Evolutionary conservation across 2,797 vertebrate species (phyloP).

Genomic region (Propithecus perrieri): DNA sequence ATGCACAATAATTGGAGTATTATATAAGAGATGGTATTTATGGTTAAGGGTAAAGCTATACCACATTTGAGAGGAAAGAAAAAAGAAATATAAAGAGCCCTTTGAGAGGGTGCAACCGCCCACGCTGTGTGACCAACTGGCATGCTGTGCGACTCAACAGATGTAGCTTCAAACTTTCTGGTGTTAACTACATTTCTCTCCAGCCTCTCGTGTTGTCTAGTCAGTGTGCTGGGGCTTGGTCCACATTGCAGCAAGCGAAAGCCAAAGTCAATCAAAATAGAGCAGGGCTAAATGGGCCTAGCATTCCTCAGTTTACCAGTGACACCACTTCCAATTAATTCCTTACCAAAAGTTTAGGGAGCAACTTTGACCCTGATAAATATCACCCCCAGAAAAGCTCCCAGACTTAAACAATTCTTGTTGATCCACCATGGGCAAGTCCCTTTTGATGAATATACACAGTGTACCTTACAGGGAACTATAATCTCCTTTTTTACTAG

Average conservation of each 20-base stretch:
- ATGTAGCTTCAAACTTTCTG: slow-evolving; percentile 53
- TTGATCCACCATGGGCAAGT: background rate
- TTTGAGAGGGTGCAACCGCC: slow-evolving; percentile 51
- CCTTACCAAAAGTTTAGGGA: background rate
- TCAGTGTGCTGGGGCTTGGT: slow-evolving; percentile 1
- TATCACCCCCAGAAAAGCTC: background rate
- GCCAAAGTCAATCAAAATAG: background rate
- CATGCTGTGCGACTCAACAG: slow-evolving; percentile 57
- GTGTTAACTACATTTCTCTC: background rate
- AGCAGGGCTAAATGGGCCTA: background rate
- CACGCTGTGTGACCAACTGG: slow-evolving; percentile 55
- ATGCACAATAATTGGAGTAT: slow-evolving; percentile 18
- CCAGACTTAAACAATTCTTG: background rate
- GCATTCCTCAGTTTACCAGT: background rate
- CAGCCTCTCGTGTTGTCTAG: slow-evolving; percentile 36
- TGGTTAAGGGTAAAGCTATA: slow-evolving; percentile 42
- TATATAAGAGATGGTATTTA: slow-evolving; percentile 59
- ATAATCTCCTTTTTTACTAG: background rate
- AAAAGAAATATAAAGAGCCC: slow-evolving; percentile 52
- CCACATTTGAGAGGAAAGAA: slow-evolving; percentile 12
- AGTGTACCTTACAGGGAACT: background rate
- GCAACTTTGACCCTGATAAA: background rate
- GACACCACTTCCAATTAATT: background rate
- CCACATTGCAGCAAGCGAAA: slow-evolving; percentile 29
- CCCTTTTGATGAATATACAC: background rate